Evolutionary conservation across 2,113 vertebrate genomes (phyloP).

Genomic region (Macaca nemestrina): DNA sequence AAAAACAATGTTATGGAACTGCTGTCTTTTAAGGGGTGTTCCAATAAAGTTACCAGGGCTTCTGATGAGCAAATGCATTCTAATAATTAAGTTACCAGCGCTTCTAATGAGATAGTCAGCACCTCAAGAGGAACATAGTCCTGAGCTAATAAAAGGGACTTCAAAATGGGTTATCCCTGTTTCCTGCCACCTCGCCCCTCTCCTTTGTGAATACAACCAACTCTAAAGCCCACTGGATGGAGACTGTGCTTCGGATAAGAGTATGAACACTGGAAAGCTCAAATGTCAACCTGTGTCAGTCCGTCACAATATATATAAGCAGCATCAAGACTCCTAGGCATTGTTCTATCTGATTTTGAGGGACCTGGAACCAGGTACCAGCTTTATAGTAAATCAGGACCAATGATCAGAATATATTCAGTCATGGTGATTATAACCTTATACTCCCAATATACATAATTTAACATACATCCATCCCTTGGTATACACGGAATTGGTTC

Average conservation of each 20-base stretch:
- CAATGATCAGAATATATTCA: neutral
- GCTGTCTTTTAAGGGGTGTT: constrained; percentile 6
- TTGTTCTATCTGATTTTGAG: neutral
- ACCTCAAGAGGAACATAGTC: neutral
- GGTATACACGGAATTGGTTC: neutral
- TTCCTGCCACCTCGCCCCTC: neutral
- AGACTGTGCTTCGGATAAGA: neutral
- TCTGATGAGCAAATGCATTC: constrained; percentile 53
- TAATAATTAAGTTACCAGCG: constrained; percentile 53
- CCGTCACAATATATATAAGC: neutral
- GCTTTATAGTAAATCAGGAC: neutral
- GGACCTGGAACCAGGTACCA: neutral
- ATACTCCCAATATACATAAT: neutral
- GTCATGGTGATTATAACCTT: neutral
- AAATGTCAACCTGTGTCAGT: neutral
- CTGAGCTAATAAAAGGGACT: neutral
- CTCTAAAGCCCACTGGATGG: neutral
- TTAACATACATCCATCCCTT: neutral
- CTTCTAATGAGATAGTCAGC: constrained; percentile 68
- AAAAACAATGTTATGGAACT: constrained; percentile 69
- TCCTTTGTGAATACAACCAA: neutral
- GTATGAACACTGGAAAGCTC: neutral
- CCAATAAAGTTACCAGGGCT: constrained; percentile 66
- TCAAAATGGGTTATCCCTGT: neutral
- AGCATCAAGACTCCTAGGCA: neutral